These are phyloP conservation scores for Strigamia crassipes DNA, from an alignment of 2,888 invertebrate genomes.

Conservation along the genomic window DNA sequence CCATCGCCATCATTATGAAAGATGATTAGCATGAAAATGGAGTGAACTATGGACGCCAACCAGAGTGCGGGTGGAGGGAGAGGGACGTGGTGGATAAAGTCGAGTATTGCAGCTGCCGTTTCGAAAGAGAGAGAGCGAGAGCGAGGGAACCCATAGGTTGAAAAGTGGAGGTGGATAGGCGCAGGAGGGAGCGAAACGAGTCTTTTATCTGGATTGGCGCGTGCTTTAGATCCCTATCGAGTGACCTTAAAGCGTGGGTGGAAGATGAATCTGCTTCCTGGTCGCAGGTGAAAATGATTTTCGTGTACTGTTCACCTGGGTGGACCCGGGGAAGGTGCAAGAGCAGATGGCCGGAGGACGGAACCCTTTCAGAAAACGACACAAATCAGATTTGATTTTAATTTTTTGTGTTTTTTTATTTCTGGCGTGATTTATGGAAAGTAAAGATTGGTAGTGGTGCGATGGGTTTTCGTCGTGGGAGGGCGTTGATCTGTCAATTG, in stretches of 20 bases:
- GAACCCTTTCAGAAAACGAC: background rate
- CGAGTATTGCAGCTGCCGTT: background rate
- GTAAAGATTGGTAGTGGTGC: background rate
- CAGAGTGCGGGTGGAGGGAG: background rate
- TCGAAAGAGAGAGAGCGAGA: too few relatives aligned
- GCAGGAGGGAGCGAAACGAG: background rate
- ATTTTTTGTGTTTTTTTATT: background rate
- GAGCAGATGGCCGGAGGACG: background rate
- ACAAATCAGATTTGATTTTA: background rate
- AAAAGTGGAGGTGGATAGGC: background rate
- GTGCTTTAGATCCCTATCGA: background rate
- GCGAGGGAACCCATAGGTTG: too few relatives aligned
- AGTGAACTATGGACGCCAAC: background rate
- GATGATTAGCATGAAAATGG: slow-evolving; percentile 2
- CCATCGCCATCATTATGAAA: background rate
- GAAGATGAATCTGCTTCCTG: background rate
- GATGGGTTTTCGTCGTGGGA: background rate
- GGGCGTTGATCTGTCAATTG: background rate
- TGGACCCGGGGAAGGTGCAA: background rate
- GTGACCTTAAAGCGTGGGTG: background rate
- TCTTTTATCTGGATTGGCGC: background rate
- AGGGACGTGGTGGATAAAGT: background rate
- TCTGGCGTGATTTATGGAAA: background rate
- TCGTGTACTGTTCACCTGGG: background rate
- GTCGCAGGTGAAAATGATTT: background rate